phyloP scores from a whole-genome alignment of 2,113 vertebrate species.

The Muscicapa adusta region DNA sequence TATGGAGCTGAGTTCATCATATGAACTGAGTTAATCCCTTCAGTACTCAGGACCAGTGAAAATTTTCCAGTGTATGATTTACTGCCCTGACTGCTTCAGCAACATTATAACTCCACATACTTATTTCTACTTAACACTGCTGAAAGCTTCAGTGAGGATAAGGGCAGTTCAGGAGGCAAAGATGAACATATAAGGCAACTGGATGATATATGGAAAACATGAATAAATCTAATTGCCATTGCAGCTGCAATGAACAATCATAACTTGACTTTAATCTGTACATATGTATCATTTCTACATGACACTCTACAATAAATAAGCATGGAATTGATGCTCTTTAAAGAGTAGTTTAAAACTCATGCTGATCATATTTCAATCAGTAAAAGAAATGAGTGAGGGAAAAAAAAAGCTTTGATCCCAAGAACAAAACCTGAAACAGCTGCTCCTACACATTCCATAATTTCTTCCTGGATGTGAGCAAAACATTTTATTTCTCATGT shows the following conservation, averaged over 20 bases:
- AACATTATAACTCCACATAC: background rate
- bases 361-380: background rate
- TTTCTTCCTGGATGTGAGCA: background rate
- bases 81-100: background rate
- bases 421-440: background rate
- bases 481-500: background rate
- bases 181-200: conserved; percentile 54
- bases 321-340: background rate
- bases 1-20: background rate
- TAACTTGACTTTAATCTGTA: conserved; percentile 13
- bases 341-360: background rate
- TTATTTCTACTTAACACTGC: background rate
- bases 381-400: background rate
- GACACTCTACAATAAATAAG: conserved; percentile 28
- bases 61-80: background rate
- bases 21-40: background rate
- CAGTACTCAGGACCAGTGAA: background rate
- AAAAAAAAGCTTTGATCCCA: background rate
- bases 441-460: background rate
- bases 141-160: background rate
- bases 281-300: background rate
- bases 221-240: conserved; percentile 29
- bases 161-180: conserved; percentile 5
- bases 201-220: conserved; percentile 52
- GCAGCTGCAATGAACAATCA: conserved; percentile 6